These are phyloP conservation scores for Diabrotica undecimpunctata DNA, from an alignment of 1,140 invertebrate species.

Conservation along the genomic window DNA sequence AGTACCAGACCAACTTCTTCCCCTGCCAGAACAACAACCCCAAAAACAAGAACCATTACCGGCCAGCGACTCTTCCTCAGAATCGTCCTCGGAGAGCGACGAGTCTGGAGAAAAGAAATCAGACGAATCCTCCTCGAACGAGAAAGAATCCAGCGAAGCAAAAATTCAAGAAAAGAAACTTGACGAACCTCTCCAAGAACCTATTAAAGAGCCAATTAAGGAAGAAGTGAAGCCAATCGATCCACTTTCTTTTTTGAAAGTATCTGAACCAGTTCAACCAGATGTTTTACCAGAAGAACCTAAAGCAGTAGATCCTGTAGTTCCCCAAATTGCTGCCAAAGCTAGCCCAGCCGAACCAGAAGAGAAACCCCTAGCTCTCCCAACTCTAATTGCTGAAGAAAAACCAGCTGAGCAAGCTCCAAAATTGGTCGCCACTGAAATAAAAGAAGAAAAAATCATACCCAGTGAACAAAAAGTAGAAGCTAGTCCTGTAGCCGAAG, in stretches of 20 bases:
- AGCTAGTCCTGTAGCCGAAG: slow-evolving; percentile 30
- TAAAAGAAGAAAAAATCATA: slow-evolving; percentile 31
- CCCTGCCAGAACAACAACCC: slow-evolving; percentile 13
- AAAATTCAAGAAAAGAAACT: slow-evolving; percentile 17
- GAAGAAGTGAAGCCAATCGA: slow-evolving; percentile 14
- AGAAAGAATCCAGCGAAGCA: slow-evolving; percentile 18
- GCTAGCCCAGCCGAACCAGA: slow-evolving; percentile 18
- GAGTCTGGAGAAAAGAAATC: slow-evolving; percentile 28
- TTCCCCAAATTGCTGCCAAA: slow-evolving; percentile 15
- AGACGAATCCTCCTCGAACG: slow-evolving; percentile 7
- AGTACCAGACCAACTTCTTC: slow-evolving; percentile 17
- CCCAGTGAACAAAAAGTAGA: slow-evolving; percentile 40
- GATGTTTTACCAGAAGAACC: slow-evolving; percentile 22
- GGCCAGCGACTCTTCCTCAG: background rate
- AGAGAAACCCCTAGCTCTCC: slow-evolving; percentile 39
- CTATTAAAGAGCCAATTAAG: slow-evolving; percentile 19
- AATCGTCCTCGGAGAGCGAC: background rate
- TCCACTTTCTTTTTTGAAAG: slow-evolving; percentile 19
- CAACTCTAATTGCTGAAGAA: slow-evolving; percentile 29
- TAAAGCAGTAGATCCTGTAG: slow-evolving; percentile 25
- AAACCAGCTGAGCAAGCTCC: slow-evolving; percentile 25
- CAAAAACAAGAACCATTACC: slow-evolving; percentile 24
- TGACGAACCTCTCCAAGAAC: slow-evolving; percentile 17
- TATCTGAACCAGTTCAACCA: slow-evolving; percentile 21
- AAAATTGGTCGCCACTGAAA: slow-evolving; percentile 31